These are phyloP conservation scores for Drosophila monieri DNA, from an alignment of 2,888 invertebrate species.

Conservation along the genomic window DNA sequence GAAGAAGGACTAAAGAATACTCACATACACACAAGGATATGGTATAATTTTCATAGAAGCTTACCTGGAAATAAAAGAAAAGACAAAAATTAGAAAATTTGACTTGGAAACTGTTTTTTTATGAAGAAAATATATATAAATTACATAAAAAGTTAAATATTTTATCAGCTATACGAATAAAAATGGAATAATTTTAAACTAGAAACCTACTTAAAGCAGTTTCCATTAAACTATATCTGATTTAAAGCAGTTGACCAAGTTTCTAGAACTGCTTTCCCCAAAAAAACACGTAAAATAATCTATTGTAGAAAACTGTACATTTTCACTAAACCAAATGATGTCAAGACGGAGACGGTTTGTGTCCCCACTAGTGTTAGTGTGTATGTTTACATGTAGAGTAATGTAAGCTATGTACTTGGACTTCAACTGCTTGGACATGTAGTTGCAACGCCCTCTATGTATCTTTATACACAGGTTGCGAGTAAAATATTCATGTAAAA, in stretches of 20 bases:
- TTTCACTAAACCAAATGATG: not conserved
- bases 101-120: not conserved
- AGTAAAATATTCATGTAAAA: not conserved
- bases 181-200: too few species aligned
- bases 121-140: too few species aligned
- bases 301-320: not conserved
- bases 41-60: slow-evolving; percentile 16
- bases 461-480: not conserved
- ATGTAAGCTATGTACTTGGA: too few species aligned
- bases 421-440: not conserved
- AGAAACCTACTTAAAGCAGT: too few species aligned
- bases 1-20: slow-evolving; percentile 33
- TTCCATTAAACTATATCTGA: too few species aligned
- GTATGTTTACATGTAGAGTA: not conserved
- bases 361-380: not conserved
- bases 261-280: too few species aligned
- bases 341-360: not conserved
- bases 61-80: slow-evolving; percentile 57
- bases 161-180: too few species aligned
- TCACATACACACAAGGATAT: slow-evolving; percentile 34
- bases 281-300: too few species aligned
- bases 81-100: slow-evolving; percentile 1
- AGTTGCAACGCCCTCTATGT: not conserved
- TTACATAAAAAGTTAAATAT: too few species aligned
- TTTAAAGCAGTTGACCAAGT: too few species aligned